phyloP scores from a whole-genome alignment of 2,797 vertebrate genomes.

The Bryconaethiops microstoma region DNA sequence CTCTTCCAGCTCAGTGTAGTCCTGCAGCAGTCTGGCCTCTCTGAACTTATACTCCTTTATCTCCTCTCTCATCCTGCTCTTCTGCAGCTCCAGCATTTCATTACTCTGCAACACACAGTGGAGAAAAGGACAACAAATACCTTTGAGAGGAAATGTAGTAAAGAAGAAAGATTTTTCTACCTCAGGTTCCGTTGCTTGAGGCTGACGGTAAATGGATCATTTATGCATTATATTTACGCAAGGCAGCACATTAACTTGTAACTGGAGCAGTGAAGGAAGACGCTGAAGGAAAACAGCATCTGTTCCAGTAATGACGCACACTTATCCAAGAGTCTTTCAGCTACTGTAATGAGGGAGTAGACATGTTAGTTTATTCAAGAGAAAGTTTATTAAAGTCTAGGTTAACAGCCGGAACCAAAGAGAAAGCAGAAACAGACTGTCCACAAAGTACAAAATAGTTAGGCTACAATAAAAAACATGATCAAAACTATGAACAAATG shows the following conservation, averaged over 20 bases:
- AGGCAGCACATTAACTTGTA: conserved; percentile 3
- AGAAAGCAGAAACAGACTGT: neutral
- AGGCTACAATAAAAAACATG: neutral
- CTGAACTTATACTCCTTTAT: conserved; percentile 97
- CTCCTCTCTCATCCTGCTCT: conserved; percentile 93
- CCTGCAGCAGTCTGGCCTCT: conserved; percentile 92
- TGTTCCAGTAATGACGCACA: neutral
- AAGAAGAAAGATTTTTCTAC: neutral
- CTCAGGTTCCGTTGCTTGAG: neutral
- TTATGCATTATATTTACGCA: conserved; percentile 1
- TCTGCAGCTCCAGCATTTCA: conserved; percentile 91
- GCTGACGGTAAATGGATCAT: neutral
- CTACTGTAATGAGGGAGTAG: neutral
- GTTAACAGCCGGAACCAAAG: neutral
- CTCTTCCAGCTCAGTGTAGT: conserved; percentile 97
- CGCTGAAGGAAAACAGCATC: neutral
- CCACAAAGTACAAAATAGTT: neutral
- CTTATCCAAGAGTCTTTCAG: neutral
- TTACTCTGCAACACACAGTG: conserved; percentile 79
- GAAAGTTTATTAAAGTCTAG: neutral
- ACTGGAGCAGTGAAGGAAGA: neutral
- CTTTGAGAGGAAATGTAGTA: neutral
- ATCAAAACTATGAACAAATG: neutral
- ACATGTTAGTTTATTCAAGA: neutral
- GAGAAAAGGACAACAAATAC: neutral